Percentiles rank a stretch among this genome's conserved stretches.
Evolutionary conservation across 1,140 invertebrate genomes (phyloP).

Genomic region (Littorina saxatilis): DNA sequence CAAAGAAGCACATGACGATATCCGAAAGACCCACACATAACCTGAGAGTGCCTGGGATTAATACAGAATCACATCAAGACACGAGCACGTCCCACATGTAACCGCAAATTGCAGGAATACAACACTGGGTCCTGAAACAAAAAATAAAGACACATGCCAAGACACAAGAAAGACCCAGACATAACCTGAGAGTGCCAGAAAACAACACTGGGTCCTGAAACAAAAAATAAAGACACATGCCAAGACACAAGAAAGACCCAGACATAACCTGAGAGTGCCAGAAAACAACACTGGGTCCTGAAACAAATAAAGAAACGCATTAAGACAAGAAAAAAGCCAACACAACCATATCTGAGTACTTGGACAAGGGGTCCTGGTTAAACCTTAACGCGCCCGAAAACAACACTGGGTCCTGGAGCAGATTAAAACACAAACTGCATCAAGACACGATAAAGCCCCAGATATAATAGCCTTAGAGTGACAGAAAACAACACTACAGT

Average conservation of each 20-base stretch:
- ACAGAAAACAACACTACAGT: too few relatives aligned
- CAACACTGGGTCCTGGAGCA: too few relatives aligned
- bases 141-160: not conserved
- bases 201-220: too few relatives aligned
- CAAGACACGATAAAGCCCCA: not conserved
- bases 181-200: not conserved
- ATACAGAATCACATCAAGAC: not conserved
- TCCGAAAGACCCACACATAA: not conserved
- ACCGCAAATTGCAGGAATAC: not conserved
- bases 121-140: not conserved
- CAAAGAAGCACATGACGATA: not conserved
- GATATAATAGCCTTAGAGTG: too few relatives aligned
- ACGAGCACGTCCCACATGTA: not conserved
- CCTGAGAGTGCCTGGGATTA: not conserved
- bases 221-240: not conserved
- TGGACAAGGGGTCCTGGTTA: not conserved
- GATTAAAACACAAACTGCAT: not conserved
- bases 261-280: not conserved
- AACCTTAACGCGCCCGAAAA: not conserved
- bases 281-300: too few relatives aligned
- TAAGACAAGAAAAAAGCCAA: not conserved
- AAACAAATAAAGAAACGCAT: not conserved
- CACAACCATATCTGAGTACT: not conserved
- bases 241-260: not conserved
- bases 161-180: not conserved